Evolutionary conservation across 2,113 vertebrate genomes (phyloP).

Genomic region (Pterocles gutturalis): DNA sequence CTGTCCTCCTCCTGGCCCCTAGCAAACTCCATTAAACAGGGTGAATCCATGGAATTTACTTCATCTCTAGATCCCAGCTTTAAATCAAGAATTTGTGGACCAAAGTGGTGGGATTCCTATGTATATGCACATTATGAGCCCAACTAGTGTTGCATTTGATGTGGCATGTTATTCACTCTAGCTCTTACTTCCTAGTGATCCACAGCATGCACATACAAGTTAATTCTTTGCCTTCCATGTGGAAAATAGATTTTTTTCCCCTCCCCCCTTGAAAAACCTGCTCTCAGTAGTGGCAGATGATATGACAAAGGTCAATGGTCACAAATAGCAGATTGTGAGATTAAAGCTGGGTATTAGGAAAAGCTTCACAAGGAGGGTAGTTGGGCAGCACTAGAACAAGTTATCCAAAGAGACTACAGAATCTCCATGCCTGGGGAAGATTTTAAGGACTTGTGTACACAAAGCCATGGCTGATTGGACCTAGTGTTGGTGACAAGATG

Average conservation of each 20-base stretch:
- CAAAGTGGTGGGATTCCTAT: neutral
- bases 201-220: neutral
- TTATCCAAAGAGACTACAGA: neutral
- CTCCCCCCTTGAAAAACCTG: neutral
- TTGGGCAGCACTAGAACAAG: neutral
- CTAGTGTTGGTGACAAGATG: neutral
- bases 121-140: neutral
- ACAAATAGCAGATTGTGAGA: neutral
- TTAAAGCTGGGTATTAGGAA: neutral
- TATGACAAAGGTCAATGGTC: neutral
- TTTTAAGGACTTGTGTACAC: neutral
- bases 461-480: neutral
- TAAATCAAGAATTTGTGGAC: neutral
- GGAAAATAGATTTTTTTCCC: neutral
- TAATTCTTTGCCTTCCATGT: neutral
- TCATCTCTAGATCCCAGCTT: neutral
- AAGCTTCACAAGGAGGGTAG: neutral
- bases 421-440: neutral
- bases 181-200: neutral
- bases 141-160: neutral
- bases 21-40: neutral
- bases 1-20: neutral
- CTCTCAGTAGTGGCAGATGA: neutral
- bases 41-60: neutral
- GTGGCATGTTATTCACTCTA: neutral